A percentile compares a stretch with the other conserved stretches of the same genome.
These are phyloP conservation scores for Sebastes trivittatus DNA, from an alignment of 2,797 vertebrate species.

Conservation along the genomic window DNA sequence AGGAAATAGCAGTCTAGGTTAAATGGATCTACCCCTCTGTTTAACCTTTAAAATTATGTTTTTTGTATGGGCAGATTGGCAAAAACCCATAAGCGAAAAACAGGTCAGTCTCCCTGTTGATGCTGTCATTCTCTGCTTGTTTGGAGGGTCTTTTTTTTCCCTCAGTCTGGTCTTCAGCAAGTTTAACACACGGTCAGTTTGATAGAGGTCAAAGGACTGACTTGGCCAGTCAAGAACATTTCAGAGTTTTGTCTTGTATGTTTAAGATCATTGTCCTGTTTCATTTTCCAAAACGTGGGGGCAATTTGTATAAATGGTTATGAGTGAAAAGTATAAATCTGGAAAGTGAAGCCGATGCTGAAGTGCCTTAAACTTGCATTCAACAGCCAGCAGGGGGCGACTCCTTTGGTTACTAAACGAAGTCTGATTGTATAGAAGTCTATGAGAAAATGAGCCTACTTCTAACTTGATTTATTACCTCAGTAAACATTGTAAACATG, in stretches of 20 bases:
- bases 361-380: too few relatives aligned
- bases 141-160: not conserved
- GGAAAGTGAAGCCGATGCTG: too few relatives aligned
- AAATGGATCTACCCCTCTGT: too few relatives aligned
- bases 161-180: not conserved
- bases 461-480: too few relatives aligned
- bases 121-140: not conserved
- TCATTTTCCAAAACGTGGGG: not conserved
- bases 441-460: too few relatives aligned
- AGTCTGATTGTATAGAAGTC: too few relatives aligned
- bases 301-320: not conserved
- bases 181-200: not conserved
- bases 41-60: not conserved
- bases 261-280: not conserved
- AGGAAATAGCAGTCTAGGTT: not conserved
- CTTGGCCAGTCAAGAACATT: not conserved
- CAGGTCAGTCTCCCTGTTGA: not conserved
- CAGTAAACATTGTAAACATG: too few relatives aligned
- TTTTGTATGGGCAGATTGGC: not conserved
- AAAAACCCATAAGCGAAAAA: not conserved
- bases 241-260: not conserved
- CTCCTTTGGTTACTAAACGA: too few relatives aligned
- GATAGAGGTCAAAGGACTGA: too few relatives aligned
- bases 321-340: too few relatives aligned
- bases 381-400: too few relatives aligned